Base-by-base conservation (phyloP, 2,888 invertebrate genomes). In the Cephus runcator region DNA sequence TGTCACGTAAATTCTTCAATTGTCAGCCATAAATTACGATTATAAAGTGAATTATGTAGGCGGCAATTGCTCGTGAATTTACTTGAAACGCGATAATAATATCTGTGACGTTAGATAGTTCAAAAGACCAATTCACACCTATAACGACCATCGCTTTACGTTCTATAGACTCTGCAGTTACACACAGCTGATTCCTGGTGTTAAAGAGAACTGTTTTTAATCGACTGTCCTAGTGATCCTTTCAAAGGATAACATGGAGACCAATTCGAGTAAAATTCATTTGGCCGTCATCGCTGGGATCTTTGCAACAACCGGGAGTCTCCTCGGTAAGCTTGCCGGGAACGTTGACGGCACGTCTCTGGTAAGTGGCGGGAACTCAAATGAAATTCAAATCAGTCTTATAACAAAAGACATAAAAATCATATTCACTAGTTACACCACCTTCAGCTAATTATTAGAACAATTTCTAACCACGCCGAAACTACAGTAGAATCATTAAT, bases 281-380 rank as follows among this genome's bases (percentile, higher is more conserved):
- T 90, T 91, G 89, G 94, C 95, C 3, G 92, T 94, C 82, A 85
- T 93, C 81, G 93, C 94, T 56, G 95, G 95, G 71, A 85, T 93
- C 83, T 94, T 93, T 92, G 94, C 94, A 34, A 93, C 95, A 56
- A 87, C 92, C 78, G 95, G 94, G 69, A 95, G 95, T 88, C 92
- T 94, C 69, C 92, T 94, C 75, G 95, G 95, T 68, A 95, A 95
- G 92, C 88, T 95, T 81, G 93, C 94, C 75, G 94, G 95, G 40
- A 78, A 80, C 77, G 83, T 84, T 40, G 76, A 77, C 23, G 80
- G 83, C 71, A 73, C 79, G 31, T 78, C 82, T 34, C 23, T 81
- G 83, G 89, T 88, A 81, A 89, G 82, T 83, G 79, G 81, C 83
- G 82, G 76, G 80, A 84, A 40, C 4, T 15, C 15, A 6, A 4